Evolutionary conservation across 2,797 vertebrate species (phyloP), one percentile per base, ranked within the genome.

Genomic region (Gymnopithys bicolor): DNA sequence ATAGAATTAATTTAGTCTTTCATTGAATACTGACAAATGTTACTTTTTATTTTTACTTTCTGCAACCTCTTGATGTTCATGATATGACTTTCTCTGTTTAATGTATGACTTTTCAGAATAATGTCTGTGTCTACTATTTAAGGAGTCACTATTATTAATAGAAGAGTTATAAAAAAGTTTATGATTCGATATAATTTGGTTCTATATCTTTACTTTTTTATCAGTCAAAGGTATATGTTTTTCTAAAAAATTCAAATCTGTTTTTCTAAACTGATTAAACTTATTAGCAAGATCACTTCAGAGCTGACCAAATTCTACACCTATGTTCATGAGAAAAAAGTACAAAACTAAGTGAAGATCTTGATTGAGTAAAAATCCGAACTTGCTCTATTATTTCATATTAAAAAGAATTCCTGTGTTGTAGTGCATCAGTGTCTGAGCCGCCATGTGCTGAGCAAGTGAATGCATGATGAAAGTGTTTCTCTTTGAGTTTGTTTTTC

Each of bases 401-500:
- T 37, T n/a, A 56, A 41, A 81, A 88, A 73, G 41, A 56, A 59
- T 46, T 35, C 19, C 33, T 35, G 12, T 35, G 24, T 49, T 37
- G 35, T 83, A 35, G 28, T n/a, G 37, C 37, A 5, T 48, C 37
- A 39, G 41, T 10, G 25, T 63, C 27, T 41, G 67, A 89, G 85
- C 27, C 1, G 2, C 83, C 91, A 84, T 93, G 48, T 87, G 75
- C 71, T 33, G 9, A 53, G 52, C 59, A 64, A 94, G 59, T 68
- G 60, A 89, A 64, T 11, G 32, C n/a, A 45, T 41, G 59, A 89
- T 56, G 48, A 64, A 86, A 77, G 71, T 77, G 63, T 68, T 3
- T 4, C 27, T 94, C 48, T 74, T 69, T 37, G 25, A 10, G 13
- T 76, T 96, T 95, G 71, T 74, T 88, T 87, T 90, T 90, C 73